Conservation (phyloP, 1,140 invertebrate species). For the Amphibalanus amphitrite region DNA sequence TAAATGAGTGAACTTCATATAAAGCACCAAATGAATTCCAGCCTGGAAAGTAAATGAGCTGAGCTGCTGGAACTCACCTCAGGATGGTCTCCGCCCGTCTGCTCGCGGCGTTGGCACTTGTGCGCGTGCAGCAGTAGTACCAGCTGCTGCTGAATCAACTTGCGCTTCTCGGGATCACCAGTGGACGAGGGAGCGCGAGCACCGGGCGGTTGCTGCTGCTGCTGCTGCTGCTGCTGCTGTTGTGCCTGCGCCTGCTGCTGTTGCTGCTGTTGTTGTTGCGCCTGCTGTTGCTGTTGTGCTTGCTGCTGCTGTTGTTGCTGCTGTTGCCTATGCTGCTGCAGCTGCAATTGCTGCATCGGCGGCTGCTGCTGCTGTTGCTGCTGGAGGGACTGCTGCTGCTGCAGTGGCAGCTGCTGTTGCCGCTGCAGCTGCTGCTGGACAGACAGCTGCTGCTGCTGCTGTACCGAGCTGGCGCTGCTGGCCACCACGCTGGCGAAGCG, state of each 20-base stretch:
- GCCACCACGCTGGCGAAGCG: not conserved
- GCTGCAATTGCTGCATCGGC: no score
- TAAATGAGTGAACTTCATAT: no score
- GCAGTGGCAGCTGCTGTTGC: not conserved
- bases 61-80: no score
- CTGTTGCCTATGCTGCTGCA: no score
- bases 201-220: constrained; percentile 13
- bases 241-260: not conserved
- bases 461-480: not conserved
- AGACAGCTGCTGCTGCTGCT: constrained; percentile 8
- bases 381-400: not conserved
- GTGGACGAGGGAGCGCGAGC: constrained; percentile 22
- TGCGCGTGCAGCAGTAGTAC: constrained; percentile 93
- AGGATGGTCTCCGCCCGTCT: constrained; percentile 23
- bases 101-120: constrained; percentile 74
- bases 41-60: no score
- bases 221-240: not conserved
- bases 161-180: constrained; percentile 89
- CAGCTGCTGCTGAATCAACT: constrained; percentile 96
- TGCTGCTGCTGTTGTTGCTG: constrained; percentile 2
- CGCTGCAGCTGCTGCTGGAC: constrained; percentile 5
- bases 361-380: no score
- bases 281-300: not conserved
- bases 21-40: no score
- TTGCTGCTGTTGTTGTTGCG: not conserved